Evolutionary conservation across 2,797 vertebrate species (phyloP), one percentile per base, ranked within the genome.

Genomic region (Acrossocheilus wenchowensis): DNA sequence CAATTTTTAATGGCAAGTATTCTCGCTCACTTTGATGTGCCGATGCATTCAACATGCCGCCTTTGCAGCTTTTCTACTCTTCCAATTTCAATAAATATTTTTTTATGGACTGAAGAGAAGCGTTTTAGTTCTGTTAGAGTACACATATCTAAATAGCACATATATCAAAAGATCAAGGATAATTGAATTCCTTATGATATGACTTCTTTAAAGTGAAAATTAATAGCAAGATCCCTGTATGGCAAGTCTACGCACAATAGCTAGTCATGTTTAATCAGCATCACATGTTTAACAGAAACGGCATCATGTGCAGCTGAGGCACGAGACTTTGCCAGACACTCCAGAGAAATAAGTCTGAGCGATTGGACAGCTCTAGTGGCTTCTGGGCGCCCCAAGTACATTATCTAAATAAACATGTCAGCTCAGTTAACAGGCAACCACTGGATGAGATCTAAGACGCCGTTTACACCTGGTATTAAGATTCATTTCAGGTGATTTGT

Each of bases 401-500:
- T 83, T 60, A 73, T 83, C 54, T 77, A 84, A 87, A 89, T 87
- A 87, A 86, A 86, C 81, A 81, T 69, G 81, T 78, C 83, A 82
- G 45, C 72, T 82, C 45, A 15, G 79, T 66, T 82, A 54, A 54
- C 26, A 45, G 52, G 50, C 68, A 64, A 54, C 45, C 66, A 43
- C 50, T 36, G 66, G 39, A 71, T 66, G 74, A 34, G 52, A 48
- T 79, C 77, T 79, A 79, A 71, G 64, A 69, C 52, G 21, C 11
- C 2, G 6, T 36, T 81, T 50, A 48, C 17, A 68, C 17, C 62
- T 50, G 17, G 26, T 48, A 21, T 48, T 50, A 36, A 68, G 43
- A 48, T 68, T 30, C 10, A 68, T 66, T 66, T 36, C 2, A 14
- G 43, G 43, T 60, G 52, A 78, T n/a, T 78, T 41, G 2, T 60